Evolutionary conservation across 2,113 vertebrate genomes (phyloP), one percentile per base, ranked within the genome.

Genomic region (Bubo bubo): DNA sequence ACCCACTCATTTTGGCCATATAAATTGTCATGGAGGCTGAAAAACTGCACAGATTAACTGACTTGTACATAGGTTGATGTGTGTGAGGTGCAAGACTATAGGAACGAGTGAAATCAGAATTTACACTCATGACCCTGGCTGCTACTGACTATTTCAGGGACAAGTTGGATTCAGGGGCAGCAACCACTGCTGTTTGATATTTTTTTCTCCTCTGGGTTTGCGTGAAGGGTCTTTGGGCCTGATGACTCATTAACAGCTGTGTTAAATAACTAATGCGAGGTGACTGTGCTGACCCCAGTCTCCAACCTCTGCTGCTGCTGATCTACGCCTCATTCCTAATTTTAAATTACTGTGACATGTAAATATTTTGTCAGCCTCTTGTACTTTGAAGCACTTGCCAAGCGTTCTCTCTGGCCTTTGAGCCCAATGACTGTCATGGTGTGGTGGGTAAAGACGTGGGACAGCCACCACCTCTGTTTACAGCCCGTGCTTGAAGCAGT

Each of bases 51-150:
- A 22, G 72, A 79, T 76, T 18, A 83, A 55, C 22, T 41, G 41
- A 32, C 7, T 30, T 70, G 10, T n/a, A 35, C 12, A 16, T 14
- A 15, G 3, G 10, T 1, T 37, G 37, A 37, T 15, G 10, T 1
- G 3, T 32, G 28, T 32, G 37, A 77, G 45, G 59, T 23, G 34
- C 47, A 67, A 67, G 37, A 14, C 27, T 62, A 34, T 0, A n/a
- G 35, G 43, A 1, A 10, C 19, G 14, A 43, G 6, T 43, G 30
- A 24, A 79, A 72, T 56, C 50, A 59, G 45, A 22, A 34, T 63
- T 62, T 35, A 14, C 8, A 76, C 17, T 45, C 56, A 15, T 3
- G 18, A 34, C 34, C 21, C 35, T 64, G 16, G 56, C 34, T 30
- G 23, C 21, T 47, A 16, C 18, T 9, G 26, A 19, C 5, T 15